phyloP scores from a whole-genome alignment of 2,113 vertebrate genomes.

The Plecotus auritus region DNA sequence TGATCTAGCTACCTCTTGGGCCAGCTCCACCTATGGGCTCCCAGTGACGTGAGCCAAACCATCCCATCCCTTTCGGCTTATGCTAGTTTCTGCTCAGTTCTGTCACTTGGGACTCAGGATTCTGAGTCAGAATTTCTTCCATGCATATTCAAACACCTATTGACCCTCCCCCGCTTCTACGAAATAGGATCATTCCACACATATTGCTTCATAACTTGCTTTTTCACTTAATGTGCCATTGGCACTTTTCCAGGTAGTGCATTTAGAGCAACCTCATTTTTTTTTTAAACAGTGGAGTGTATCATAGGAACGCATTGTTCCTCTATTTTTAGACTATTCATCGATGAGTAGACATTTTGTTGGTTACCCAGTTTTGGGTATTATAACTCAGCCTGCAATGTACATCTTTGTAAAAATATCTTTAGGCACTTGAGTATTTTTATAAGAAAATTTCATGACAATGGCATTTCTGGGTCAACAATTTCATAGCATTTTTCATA shows the following conservation, averaged over 20 bases:
- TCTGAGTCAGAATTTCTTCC: not conserved
- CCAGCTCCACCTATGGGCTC: not conserved
- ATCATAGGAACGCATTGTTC: not conserved
- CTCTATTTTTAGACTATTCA: not conserved
- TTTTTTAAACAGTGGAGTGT: not conserved
- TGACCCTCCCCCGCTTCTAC: not conserved
- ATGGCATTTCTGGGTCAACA: constrained; percentile 29
- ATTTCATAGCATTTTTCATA: constrained; percentile 49
- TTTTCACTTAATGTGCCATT: not conserved
- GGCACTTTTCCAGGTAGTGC: not conserved
- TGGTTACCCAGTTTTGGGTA: not conserved
- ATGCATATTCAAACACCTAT: not conserved
- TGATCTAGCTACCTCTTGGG: not conserved
- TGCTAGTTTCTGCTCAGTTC: not conserved
- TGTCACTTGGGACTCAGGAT: not conserved
- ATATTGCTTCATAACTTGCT: not conserved
- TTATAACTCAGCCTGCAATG: not conserved
- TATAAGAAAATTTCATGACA: not conserved
- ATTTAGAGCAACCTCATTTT: not conserved
- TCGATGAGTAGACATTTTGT: not conserved
- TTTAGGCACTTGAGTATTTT: constrained; percentile 33
- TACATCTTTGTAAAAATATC: constrained; percentile 26
- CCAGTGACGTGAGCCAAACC: not conserved
- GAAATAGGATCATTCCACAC: not conserved
- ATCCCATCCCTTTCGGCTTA: not conserved